These are phyloP conservation scores for Dissostichus mawsoni DNA, from an alignment of 2,113 vertebrate genomes.

Conservation along the genomic window DNA sequence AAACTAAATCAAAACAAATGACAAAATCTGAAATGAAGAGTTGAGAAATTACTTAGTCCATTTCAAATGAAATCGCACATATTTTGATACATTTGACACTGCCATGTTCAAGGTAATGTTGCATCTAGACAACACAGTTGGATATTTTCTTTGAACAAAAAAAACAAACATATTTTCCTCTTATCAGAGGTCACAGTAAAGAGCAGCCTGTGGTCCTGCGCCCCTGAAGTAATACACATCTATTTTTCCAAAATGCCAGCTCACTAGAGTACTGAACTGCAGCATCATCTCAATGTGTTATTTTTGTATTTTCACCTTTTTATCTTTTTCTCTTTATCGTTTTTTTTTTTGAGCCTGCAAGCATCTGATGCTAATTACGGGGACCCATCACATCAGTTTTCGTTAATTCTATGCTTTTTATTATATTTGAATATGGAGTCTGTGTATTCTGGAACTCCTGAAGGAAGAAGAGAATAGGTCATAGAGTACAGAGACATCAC, in stretches of 20 bases:
- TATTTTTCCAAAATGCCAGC: conserved; percentile 11
- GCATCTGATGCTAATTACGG: conserved; percentile 1
- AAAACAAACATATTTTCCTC: neutral
- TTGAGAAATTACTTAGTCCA: too few relatives aligned
- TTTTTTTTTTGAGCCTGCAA: neutral
- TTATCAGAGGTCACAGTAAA: neutral
- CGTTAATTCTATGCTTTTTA: neutral
- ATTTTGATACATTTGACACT: neutral
- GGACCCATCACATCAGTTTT: conserved; percentile 29
- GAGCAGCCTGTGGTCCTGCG: neutral
- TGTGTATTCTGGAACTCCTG: conserved; percentile 1
- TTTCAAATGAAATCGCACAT: neutral
- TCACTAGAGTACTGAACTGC: neutral
- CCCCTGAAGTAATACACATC: neutral
- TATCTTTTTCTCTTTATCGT: conserved; percentile 1
- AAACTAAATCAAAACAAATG: too few relatives aligned
- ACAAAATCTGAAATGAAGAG: too few relatives aligned
- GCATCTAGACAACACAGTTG: neutral
- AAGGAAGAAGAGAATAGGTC: conserved; percentile 19
- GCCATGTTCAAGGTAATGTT: neutral
- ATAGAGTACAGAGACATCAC: neutral
- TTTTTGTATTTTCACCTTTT: neutral
- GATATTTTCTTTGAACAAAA: neutral
- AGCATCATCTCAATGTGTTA: neutral
- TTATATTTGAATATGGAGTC: neutral